Base-by-base conservation (phyloP, 2,113 vertebrate genomes). In the Polyodon spathula region DNA sequence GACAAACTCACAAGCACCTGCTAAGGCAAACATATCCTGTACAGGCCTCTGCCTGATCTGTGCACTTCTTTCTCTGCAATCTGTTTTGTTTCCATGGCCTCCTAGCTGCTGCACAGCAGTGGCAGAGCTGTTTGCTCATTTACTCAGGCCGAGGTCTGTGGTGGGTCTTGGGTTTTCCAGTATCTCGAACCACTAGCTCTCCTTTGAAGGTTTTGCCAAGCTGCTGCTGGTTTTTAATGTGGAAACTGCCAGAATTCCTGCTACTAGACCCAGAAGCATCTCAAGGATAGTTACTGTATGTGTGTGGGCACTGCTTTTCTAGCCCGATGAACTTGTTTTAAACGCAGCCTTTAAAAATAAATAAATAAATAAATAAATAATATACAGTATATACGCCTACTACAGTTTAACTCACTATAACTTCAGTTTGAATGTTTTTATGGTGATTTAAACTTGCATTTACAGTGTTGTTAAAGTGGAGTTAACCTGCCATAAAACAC, bases 11-110 rank as follows among this genome's bases (percentile, higher is more conserved):
- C 37, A 66, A 75, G 73, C 82, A 89, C 85, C 85, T 90, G 81
- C 82, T 89, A 84, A 76, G 84, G 80, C 73, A 81, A 86, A 82
- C 75, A 79, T 72, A 78, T 79, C 82, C 80, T 81, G 83, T 84
- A 78, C 56, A 76, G 66, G 71, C 9, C 0, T 62, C 68, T 46
- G 71, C 62, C 68, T 66, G 64, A 68, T 66, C 67, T 57, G 46
- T 48, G 16, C 61, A 38, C 15, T 58, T 0, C 4, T 76, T 72
- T 76, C 75, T 15, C 39, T 69, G 73, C 76, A 73, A 72, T 83
- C 81, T 81, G 78, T 77, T 79, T 78, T 81, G 62, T 69, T 69
- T 78, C 72, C 73, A 67, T 65, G 60, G 79, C 73, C 58, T 76
- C 80, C 81, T 78, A 73, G 66, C 76, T 80, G 83, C 59, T 80